These are phyloP conservation scores for Celastrina argiolus DNA, from an alignment of 2,888 invertebrate genomes.

Conservation along the genomic window DNA sequence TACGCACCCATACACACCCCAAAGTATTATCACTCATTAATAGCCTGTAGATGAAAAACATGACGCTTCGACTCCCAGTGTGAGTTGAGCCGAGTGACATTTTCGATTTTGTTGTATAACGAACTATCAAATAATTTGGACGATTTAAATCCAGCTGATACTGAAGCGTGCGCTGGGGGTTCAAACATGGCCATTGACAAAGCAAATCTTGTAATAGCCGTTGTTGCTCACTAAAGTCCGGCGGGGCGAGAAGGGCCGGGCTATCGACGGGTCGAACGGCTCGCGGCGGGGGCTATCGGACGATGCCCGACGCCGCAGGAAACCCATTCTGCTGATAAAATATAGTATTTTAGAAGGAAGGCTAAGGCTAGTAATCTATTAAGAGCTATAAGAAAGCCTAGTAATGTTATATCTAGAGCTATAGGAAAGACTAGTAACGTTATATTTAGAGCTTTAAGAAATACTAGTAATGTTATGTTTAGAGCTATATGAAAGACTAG, in stretches of 20 bases:
- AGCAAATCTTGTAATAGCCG: slow-evolving; percentile 78
- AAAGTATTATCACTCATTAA: too few relatives aligned
- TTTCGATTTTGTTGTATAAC: background rate
- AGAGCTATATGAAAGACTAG: too few relatives aligned
- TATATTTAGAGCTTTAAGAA: too few relatives aligned
- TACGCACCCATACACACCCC: too few relatives aligned
- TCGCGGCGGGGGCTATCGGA: slow-evolving; percentile 77
- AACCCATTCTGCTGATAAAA: slow-evolving; percentile 60
- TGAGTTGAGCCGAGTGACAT: too few relatives aligned
- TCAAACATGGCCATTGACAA: slow-evolving; percentile 78
- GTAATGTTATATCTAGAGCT: too few relatives aligned
- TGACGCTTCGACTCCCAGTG: too few relatives aligned
- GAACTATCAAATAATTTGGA: slow-evolving; percentile 14
- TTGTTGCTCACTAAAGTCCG: slow-evolving; percentile 77
- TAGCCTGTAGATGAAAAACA: too few relatives aligned
- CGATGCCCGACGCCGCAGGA: slow-evolving; percentile 72
- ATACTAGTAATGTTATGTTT: too few relatives aligned
- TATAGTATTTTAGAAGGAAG: background rate
- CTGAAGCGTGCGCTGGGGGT: slow-evolving; percentile 44
- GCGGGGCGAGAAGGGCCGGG: slow-evolving; percentile 76
- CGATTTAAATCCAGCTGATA: slow-evolving; percentile 60
- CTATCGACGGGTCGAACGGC: slow-evolving; percentile 56
- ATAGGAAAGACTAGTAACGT: too few relatives aligned
- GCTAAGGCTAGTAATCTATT: background rate
- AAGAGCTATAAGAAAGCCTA: too few relatives aligned